Evolutionary conservation across 2,113 vertebrate species (phyloP).

Genomic region (Tretioscincus oriximinensis): DNA sequence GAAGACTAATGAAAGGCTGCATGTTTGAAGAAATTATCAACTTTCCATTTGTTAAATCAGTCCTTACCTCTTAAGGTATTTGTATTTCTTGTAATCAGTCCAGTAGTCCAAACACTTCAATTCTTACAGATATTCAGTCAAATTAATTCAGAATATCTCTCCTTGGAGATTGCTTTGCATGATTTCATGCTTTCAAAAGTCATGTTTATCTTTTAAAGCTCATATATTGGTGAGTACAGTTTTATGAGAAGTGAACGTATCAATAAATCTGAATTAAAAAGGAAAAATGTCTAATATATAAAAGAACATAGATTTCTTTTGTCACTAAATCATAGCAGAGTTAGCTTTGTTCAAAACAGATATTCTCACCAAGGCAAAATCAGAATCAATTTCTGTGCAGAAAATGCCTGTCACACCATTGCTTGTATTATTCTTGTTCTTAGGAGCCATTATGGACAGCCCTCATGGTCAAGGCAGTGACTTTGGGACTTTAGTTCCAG

Average conservation of each 20-base stretch:
- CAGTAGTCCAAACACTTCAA: neutral
- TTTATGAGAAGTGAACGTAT: neutral
- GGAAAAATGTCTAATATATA: neutral
- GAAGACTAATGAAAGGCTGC: no score
- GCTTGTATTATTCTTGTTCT: neutral
- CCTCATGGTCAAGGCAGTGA: no score
- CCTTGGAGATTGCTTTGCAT: neutral
- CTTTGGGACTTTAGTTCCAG: no score
- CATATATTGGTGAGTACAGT: neutral
- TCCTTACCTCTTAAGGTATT: neutral
- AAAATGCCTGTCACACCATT: neutral
- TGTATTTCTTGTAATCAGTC: constrained; percentile 1
- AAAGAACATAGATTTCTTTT: neutral
- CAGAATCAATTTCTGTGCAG: neutral
- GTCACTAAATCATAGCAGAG: neutral
- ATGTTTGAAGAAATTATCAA: no score
- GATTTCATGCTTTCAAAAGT: constrained; percentile 1
- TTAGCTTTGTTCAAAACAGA: neutral
- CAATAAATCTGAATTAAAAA: neutral
- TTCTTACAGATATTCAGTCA: neutral
- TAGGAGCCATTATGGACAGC: neutral
- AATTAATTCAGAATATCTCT: constrained; percentile 4
- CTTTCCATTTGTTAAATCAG: no score
- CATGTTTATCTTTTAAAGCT: neutral
- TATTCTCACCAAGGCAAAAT: neutral